Evolutionary conservation across 2,797 vertebrate species (phyloP).

Genomic region (Malurus splendens): DNA sequence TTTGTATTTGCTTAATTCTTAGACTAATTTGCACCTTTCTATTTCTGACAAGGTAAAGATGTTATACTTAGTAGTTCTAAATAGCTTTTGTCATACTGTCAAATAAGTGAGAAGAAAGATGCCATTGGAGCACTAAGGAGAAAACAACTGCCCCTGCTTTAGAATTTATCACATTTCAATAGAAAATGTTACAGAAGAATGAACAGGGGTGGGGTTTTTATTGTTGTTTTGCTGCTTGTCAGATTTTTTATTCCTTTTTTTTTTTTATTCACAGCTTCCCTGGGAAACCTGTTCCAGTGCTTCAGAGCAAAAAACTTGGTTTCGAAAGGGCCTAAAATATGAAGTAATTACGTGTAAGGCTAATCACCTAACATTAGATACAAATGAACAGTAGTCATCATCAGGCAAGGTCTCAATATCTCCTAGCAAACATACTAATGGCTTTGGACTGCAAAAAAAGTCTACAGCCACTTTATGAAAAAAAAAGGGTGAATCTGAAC

Average conservation of each 20-base stretch:
- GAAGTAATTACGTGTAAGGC: neutral
- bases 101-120: neutral
- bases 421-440: constrained; percentile 1
- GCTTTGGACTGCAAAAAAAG: constrained; percentile 5
- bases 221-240: neutral
- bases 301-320: neutral
- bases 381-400: neutral
- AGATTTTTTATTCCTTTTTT: neutral
- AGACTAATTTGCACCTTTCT: constrained; percentile 20
- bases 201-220: neutral
- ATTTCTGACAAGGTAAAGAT: neutral
- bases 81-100: neutral
- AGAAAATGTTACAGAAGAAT: neutral
- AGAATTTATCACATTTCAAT: neutral
- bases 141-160: neutral
- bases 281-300: too few species aligned
- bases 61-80: constrained; percentile 8
- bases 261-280: too few species aligned
- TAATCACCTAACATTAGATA: neutral
- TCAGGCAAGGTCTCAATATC: constrained; percentile 3
- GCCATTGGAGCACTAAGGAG: neutral
- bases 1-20: constrained; percentile 17
- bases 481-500: neutral
- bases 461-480: neutral
- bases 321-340: neutral